Evolutionary conservation across 2,888 invertebrate genomes (phyloP), one percentile per base, ranked within the genome.

Genomic region (Rhyacophila evoluta): DNA sequence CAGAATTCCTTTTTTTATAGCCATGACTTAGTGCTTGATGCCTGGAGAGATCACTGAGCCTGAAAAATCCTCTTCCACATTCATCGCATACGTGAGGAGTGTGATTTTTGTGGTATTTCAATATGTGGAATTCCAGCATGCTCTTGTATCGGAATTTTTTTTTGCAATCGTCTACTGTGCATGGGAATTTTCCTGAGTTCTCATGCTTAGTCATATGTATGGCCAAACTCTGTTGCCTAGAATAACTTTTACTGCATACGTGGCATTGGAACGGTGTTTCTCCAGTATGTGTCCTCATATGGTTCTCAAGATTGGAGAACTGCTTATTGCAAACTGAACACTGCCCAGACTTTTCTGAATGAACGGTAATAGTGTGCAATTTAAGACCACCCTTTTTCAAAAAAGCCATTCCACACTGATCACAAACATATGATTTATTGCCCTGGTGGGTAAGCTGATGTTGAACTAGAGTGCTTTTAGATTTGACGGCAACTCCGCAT

Each of bases 231-330:
- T 88, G 84, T 78, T 87, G 86, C 0, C 86, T 85, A 0, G 84
- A 84, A 83, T 87, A 90, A 1, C 86, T 83, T 75, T 86, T 86
- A 36, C 85, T 85, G 82, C 90, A 90, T 12, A 87, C 79, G 28
- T 85, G 85, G 83, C 90, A 90, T 0, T 84, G 81, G 82, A 86
- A 89, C 0, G 89, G 88, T 68, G 86, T 90, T 82, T 91, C 91
- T 0, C 91, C 92, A 0, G 91, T 91, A 81, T 92, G 92, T 80
- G 89, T 89, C 0, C 89, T 85, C 90, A 91, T 90, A 82, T 92
- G 92, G 0, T 87, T 89, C 72, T 89, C 89, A 12, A 92, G 83
- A 83, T 92, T 89, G 0, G 91, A 87, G 82, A 89, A 91, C 4
- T 88, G 87, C 83, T 91, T 92, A 6, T 87, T 84, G 83, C 92